Percentiles rank a stretch among this genome's conserved stretches.
phyloP scores from a whole-genome alignment of 2,888 invertebrate genomes.

The Cosmorhoe ocellata region DNA sequence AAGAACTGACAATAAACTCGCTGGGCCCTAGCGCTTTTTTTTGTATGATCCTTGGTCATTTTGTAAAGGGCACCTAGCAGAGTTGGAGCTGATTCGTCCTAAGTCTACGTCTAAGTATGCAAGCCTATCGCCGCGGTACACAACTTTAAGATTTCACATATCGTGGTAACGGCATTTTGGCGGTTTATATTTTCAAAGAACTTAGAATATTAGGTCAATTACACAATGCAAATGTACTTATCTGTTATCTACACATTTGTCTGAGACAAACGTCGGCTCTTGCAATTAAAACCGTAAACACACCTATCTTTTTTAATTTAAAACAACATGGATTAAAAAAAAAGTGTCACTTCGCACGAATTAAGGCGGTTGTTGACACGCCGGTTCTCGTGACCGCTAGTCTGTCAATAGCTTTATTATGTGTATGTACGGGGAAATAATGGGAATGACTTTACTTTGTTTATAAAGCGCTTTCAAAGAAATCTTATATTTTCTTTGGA shows the following conservation, averaged over 20 bases:
- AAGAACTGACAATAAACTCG: no score
- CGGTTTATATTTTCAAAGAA: slow-evolving; percentile 1
- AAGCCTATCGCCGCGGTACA: no score
- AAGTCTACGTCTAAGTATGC: no score
- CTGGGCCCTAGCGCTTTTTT: no score
- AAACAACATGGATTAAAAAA: slow-evolving; percentile 49
- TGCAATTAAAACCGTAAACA: slow-evolving; percentile 30
- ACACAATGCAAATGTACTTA: slow-evolving; percentile 43
- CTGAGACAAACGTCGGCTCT: slow-evolving; percentile 45
- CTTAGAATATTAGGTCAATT: slow-evolving; percentile 34
- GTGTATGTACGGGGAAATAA: slow-evolving; percentile 33
- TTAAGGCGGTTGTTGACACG: slow-evolving; percentile 50
- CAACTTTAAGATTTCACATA: no score
- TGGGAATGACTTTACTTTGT: slow-evolving; percentile 30
- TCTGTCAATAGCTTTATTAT: slow-evolving; percentile 47
- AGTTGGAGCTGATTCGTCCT: no score
- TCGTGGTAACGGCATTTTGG: no score
- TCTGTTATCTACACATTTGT: slow-evolving; percentile 46
- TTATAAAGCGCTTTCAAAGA: slow-evolving; percentile 16
- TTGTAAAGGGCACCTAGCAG: no score
- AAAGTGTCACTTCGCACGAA: slow-evolving; percentile 52
- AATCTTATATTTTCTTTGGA: slow-evolving; percentile 15
- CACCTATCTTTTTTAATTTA: slow-evolving; percentile 47
- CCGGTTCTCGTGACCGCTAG: slow-evolving; percentile 46
- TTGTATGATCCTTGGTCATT: no score